phyloP scores from a whole-genome alignment of 2,113 vertebrate genomes.

The Todiramphus saurophagus region DNA sequence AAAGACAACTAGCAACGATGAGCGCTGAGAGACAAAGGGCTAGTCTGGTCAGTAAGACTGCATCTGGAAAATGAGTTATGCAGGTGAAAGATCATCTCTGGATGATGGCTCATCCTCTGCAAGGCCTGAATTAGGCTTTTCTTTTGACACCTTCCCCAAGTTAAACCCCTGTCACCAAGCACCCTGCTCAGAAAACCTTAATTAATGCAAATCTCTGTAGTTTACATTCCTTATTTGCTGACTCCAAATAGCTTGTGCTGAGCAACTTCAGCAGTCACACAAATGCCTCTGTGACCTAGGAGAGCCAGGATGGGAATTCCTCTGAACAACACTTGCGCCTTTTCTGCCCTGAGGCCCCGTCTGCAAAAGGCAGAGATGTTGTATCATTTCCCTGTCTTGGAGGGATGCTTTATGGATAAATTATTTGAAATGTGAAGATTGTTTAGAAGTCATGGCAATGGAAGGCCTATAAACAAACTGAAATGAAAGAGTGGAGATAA shows the following conservation, averaged over 20 bases:
- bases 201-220: background rate
- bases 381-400: rapidly evolving
- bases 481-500: background rate
- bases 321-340: background rate
- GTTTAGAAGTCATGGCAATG: background rate
- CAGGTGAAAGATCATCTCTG: background rate
- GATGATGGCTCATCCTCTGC: background rate
- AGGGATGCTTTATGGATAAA: background rate
- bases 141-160: background rate
- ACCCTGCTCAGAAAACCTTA: background rate
- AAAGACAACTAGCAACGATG: background rate
- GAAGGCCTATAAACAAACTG: background rate
- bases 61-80: background rate
- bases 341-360: background rate
- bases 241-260: background rate
- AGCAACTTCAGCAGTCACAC: background rate
- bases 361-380: background rate
- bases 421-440: background rate
- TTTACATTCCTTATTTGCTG: background rate
- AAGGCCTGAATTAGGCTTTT: background rate
- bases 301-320: background rate
- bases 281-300: background rate
- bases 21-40: background rate
- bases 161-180: background rate
- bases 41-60: background rate